Percentiles rank a stretch among this genome's conserved stretches.
phyloP scores from a whole-genome alignment of 2,113 vertebrate species.

The Aegotheles bennettii region DNA sequence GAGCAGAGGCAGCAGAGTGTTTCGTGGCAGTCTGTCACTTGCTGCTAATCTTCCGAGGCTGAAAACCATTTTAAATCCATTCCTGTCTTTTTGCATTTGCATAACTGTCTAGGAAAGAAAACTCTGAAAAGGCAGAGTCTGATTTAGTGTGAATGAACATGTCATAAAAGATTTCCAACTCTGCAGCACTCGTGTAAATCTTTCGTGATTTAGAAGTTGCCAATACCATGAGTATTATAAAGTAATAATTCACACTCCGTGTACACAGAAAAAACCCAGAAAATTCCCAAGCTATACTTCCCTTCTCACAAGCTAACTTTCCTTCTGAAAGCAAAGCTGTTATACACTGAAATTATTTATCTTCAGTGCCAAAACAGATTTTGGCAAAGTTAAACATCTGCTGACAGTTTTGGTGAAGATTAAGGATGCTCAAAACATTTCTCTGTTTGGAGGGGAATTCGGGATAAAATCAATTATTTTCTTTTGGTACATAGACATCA shows the following conservation, averaged over 20 bases:
- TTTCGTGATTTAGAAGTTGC: constrained; percentile 61
- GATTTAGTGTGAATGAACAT: constrained; percentile 68
- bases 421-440: neutral
- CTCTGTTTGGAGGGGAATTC: neutral
- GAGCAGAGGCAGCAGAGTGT: neutral
- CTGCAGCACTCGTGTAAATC: constrained; percentile 51
- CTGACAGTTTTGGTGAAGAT: neutral
- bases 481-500: neutral
- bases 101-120: constrained; percentile 46
- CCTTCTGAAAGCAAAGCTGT: neutral
- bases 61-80: constrained; percentile 66
- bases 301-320: neutral
- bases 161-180: constrained; percentile 65
- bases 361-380: neutral
- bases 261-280: neutral
- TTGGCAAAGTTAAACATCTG: neutral
- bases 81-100: constrained; percentile 68
- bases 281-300: neutral
- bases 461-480: neutral
- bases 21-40: constrained; percentile 40
- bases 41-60: constrained; percentile 54
- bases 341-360: neutral
- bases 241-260: neutral
- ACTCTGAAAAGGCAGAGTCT: constrained; percentile 53
- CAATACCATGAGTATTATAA: neutral